Evolutionary conservation across 2,888 invertebrate genomes (phyloP), one percentile per base, ranked within the genome.

Genomic region (Agrilus mali): DNA sequence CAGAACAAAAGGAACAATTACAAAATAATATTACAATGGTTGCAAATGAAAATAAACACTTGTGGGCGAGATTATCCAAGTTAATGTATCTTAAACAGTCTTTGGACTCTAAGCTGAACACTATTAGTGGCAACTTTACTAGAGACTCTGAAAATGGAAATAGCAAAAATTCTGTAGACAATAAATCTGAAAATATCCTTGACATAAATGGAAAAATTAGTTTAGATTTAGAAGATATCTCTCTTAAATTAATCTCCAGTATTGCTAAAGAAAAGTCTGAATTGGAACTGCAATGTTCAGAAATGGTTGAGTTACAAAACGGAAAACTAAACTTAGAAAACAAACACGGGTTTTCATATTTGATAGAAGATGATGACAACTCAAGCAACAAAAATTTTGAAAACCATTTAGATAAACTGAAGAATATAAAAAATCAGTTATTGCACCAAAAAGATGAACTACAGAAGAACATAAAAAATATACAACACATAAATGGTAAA

Each of bases 11-110:
- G 57, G 75, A 78, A 1, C 85, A 86, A 57, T 66, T 88, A 0
- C 74, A 79, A 53, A 82, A 84, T 59, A 85, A 85, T 58, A 75
- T 86, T 27, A 77, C 75, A 54, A 85, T 88, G 83, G 85, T 88
- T 8, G 81, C 86, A 3, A 75, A 77, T 54, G 88, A 88, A 63
- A 88, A 88, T 61, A 79, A 81, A 55, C 81, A 82, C 50, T 65
- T 88, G 35, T 88, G 88, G 88, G 77, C 73, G 44, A 77, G 82
- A 56, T 69, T 88, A 43, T 79, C 75, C 1, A 71, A 72, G 60
- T 64, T 81, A 41, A 73, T 81, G 5, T 74, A 75, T 57, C 73
- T 74, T 14, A 77, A 77, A 52, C 70, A 71, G 53, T 67, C 67
- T 27, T 58, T 74, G 41, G 73, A 71, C 22, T 68, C 64, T 43